phyloP scores from a whole-genome alignment of 2,888 invertebrate species.

The Tetranychus piercei region DNA sequence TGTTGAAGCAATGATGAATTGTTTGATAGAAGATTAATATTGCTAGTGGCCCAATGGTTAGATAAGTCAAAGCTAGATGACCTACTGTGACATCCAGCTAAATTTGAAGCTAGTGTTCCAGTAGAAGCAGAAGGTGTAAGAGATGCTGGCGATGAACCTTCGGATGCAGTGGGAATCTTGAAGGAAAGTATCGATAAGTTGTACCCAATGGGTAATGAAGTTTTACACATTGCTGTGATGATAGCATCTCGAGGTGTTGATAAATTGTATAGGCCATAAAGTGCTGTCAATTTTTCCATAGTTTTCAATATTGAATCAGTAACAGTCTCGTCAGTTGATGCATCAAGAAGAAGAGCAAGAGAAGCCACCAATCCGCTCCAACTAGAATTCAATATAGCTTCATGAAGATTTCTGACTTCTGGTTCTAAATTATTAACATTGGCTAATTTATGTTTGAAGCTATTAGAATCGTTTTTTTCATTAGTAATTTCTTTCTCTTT shows the following conservation, averaged over 20 bases:
- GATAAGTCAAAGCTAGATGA: slow-evolving; percentile 5
- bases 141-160: slow-evolving; percentile 3
- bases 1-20: slow-evolving; percentile 9
- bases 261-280: slow-evolving; percentile 65
- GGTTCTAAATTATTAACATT: background rate
- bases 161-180: slow-evolving; percentile 14
- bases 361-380: slow-evolving; percentile 89
- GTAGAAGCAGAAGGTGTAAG: slow-evolving; percentile 6
- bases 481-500: background rate
- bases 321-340: slow-evolving; percentile 74
- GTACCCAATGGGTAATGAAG: slow-evolving; percentile 88
- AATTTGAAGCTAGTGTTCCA: background rate
- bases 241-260: slow-evolving; percentile 73
- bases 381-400: slow-evolving; percentile 50
- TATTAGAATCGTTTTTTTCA: background rate
- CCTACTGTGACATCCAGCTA: slow-evolving; percentile 2
- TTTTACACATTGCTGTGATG: slow-evolving; percentile 80
- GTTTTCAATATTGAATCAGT: slow-evolving; percentile 78
- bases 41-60: background rate
- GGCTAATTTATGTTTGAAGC: background rate
- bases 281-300: slow-evolving; percentile 49
- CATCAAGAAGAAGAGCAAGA: slow-evolving; percentile 72
- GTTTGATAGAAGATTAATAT: slow-evolving; percentile 2
- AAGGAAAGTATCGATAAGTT: slow-evolving; percentile 59
- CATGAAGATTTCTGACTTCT: slow-evolving; percentile 13